Conservation (phyloP, 1,140 invertebrate species). For the Scaptomyza pallida region DNA sequence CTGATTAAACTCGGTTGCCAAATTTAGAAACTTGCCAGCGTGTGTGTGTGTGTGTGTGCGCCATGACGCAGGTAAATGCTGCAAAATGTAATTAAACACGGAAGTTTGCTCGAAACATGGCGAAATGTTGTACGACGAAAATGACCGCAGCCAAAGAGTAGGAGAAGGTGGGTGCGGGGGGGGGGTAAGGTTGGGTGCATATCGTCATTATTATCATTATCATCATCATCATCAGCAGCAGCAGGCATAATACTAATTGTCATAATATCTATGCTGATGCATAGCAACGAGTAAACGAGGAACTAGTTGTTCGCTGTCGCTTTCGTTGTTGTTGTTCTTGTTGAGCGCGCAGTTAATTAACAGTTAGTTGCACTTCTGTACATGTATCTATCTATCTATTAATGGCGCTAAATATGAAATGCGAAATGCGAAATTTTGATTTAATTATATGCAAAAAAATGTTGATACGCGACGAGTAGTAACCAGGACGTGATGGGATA, state of each 20-base stretch:
- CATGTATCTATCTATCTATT: background rate
- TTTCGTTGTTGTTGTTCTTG: background rate
- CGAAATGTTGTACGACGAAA: conserved; percentile 19
- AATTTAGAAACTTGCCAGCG: background rate
- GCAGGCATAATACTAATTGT: background rate
- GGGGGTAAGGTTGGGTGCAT: no score
- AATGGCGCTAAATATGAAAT: conserved; percentile 1
- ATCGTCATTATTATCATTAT: background rate
- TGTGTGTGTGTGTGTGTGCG: background rate
- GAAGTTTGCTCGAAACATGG: no score
- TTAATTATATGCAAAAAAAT: background rate
- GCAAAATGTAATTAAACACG: conserved; percentile 54
- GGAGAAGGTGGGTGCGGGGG: background rate
- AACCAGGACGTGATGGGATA: no score
- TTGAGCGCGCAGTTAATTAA: conserved; percentile 8
- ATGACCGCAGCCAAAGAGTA: conserved; percentile 8
- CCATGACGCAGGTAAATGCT: conserved; percentile 18
- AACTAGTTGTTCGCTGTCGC: background rate
- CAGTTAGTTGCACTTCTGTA: conserved; percentile 6
- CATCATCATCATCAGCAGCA: conserved; percentile 8
- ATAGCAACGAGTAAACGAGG: background rate
- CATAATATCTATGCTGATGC: background rate
- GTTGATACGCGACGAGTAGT: no score
- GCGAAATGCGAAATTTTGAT: no score
- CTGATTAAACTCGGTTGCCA: background rate